phyloP scores from a whole-genome alignment of 2,113 vertebrate species.

The Triplophysa dalaica region DNA sequence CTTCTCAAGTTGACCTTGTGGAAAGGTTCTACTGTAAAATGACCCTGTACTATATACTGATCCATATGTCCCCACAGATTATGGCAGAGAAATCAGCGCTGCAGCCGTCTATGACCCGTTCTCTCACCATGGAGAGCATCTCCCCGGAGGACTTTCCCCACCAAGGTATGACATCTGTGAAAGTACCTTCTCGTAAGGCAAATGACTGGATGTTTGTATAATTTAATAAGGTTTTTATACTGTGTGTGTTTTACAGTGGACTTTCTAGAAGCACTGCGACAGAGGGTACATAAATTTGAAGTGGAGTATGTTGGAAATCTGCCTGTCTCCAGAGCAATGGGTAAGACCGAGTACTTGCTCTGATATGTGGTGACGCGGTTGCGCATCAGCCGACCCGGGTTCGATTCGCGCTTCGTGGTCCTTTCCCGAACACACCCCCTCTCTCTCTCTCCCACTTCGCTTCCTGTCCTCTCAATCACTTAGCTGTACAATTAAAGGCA shows the following conservation, averaged over 20 bases:
- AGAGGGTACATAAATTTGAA: slow-evolving; percentile 86
- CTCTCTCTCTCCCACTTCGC: too few species aligned
- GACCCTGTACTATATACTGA: slow-evolving; percentile 1
- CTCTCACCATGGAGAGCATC: slow-evolving; percentile 77
- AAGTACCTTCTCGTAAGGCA: neutral
- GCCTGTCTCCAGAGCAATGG: slow-evolving; percentile 89
- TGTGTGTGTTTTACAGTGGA: slow-evolving; percentile 76
- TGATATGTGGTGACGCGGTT: too few species aligned
- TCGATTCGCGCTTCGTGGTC: too few species aligned
- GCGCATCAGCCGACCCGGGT: too few species aligned
- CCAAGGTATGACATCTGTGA: slow-evolving; percentile 79
- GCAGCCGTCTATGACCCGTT: slow-evolving; percentile 66
- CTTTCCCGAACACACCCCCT: too few species aligned
- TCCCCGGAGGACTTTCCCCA: slow-evolving; percentile 80
- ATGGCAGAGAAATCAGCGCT: slow-evolving; percentile 78
- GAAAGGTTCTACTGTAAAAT: too few species aligned
- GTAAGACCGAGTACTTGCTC: slow-evolving; percentile 67
- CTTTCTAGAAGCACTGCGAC: slow-evolving; percentile 81
- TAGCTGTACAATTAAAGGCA: too few species aligned
- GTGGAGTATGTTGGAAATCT: slow-evolving; percentile 87
- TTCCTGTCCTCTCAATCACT: too few species aligned
- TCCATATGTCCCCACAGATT: slow-evolving; percentile 68
- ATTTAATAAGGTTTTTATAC: neutral
- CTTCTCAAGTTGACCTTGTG: too few species aligned
- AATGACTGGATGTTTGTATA: neutral